Base-by-base conservation (phyloP, 2,113 vertebrate species). In the Mus pahari region DNA sequence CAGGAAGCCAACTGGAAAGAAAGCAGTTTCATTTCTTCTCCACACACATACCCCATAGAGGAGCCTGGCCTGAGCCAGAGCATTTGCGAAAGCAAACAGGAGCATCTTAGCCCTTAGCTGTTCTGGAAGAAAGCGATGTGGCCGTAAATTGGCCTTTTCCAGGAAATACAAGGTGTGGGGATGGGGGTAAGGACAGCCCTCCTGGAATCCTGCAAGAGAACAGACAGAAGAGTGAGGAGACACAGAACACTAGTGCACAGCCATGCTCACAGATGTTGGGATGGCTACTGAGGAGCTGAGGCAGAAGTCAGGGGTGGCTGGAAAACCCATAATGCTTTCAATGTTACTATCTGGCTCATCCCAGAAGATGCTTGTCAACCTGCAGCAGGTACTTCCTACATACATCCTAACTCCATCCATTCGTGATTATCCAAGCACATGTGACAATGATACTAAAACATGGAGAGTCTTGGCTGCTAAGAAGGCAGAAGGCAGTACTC, bases 31-130 rank as follows among this genome's bases (percentile, higher is more conserved):
- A 24, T 0, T 33, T 77, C 55, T 82, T 45, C 64, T 48, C 39
- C 82, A 39, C 71, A 71, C 48, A 97, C 97, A 0, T 97, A 98
- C 97, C 97, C 97, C 97, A 33, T 97, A 97, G 58, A 97, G 96
- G 66, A 58, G 94, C 58, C 96, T 97, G 66, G 96, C 97, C 94
- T 95, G 97, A 60, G 90, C 83, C 92, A 98, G 94, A 83, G 97
- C 97, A 19, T n/a, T 97, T 86, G 96, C 96, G 12, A 98, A 98
- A 81, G 97, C 96, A 94, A 97, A 98, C 64, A 98, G 55, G 83
- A 98, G 94, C 97, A 97, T 97, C 96, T 98, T 98, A 97, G 97
- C 97, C 70, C 89, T 79, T 31, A 97, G 86, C 86, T 97, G 96
- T 1, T 96, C 91, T 33, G 97, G 97, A 0, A 9, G 73, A 45